A percentile compares a stretch with the other conserved stretches of the same genome.
phyloP scores from a whole-genome alignment of 2,888 invertebrate species.

The Malacosoma neustria region DNA sequence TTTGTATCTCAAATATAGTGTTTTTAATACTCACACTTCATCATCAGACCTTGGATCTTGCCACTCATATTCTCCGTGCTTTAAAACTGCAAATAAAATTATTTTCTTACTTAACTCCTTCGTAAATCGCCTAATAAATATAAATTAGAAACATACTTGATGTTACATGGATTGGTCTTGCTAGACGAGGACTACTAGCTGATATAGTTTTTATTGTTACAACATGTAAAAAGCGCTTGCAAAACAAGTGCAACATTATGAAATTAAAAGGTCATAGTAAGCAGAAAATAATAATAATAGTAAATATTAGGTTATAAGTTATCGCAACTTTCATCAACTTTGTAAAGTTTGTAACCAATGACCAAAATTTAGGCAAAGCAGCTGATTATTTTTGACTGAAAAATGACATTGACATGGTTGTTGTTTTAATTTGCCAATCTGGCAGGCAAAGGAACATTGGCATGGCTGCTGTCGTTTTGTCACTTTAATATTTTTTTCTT shows the following conservation, averaged over 20 bases:
- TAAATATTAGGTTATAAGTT: constrained; percentile 20
- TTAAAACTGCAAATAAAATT: constrained; percentile 52
- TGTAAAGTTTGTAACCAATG: no score
- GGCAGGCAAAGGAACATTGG: no score
- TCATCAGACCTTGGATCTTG: constrained; percentile 93
- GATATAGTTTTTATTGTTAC: constrained; percentile 1
- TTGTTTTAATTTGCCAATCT: no score
- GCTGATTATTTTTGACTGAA: no score
- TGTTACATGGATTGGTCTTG: constrained; percentile 3
- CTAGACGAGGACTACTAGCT: neutral
- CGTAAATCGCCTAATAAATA: neutral
- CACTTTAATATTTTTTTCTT: no score
- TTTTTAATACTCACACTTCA: constrained; percentile 86
- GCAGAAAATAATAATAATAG: constrained; percentile 8
- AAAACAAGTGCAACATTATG: constrained; percentile 25
- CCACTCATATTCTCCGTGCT: constrained; percentile 92
- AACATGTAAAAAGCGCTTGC: neutral
- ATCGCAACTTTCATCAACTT: constrained; percentile 6
- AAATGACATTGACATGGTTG: no score
- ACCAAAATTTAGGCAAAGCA: no score
- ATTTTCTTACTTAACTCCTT: neutral
- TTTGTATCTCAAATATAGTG: no score
- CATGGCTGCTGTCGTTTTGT: no score
- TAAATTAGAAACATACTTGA: constrained; percentile 1
- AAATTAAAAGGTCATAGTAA: constrained; percentile 16